phyloP scores from a whole-genome alignment of 2,113 vertebrate genomes.

The Orthonyx spaldingii region DNA sequence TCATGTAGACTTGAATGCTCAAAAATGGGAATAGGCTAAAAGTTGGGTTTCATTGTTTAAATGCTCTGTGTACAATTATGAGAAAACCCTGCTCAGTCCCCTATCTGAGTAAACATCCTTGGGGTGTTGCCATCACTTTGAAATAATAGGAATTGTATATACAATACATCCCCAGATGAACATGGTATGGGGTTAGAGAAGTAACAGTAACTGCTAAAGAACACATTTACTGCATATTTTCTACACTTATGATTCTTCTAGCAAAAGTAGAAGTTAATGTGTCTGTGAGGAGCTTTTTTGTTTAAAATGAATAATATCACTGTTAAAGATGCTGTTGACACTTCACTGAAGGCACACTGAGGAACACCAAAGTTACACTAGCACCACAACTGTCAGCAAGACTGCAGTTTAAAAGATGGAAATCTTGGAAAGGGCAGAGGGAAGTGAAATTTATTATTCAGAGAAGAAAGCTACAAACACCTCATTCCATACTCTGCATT shows the following conservation, averaged over 20 bases:
- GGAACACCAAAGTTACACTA: not conserved
- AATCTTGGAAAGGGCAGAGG: not conserved
- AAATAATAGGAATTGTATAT: slow-evolving; percentile 21
- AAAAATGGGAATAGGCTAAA: not conserved
- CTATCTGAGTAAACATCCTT: slow-evolving; percentile 24
- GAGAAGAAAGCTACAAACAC: not conserved
- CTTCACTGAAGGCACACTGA: not conserved
- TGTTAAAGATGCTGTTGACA: not conserved
- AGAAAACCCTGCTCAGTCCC: not conserved
- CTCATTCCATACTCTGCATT: not conserved
- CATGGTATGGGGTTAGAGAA: not conserved
- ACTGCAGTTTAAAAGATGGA: not conserved
- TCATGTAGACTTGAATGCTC: not conserved
- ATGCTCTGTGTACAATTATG: slow-evolving; percentile 50
- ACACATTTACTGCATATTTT: not conserved
- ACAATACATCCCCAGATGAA: not conserved
- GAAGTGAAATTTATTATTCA: not conserved
- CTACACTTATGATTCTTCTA: not conserved
- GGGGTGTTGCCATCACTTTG: slow-evolving; percentile 28
- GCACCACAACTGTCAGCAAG: not conserved
- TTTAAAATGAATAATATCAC: not conserved
- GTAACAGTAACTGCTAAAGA: not conserved
- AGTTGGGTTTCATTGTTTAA: slow-evolving; percentile 23
- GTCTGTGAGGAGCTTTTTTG: not conserved
- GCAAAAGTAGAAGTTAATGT: not conserved